Percentiles rank a stretch among this genome's conserved stretches.
Evolutionary conservation across 2,113 vertebrate genomes (phyloP).

Genomic region (Manacus vitellinus): DNA sequence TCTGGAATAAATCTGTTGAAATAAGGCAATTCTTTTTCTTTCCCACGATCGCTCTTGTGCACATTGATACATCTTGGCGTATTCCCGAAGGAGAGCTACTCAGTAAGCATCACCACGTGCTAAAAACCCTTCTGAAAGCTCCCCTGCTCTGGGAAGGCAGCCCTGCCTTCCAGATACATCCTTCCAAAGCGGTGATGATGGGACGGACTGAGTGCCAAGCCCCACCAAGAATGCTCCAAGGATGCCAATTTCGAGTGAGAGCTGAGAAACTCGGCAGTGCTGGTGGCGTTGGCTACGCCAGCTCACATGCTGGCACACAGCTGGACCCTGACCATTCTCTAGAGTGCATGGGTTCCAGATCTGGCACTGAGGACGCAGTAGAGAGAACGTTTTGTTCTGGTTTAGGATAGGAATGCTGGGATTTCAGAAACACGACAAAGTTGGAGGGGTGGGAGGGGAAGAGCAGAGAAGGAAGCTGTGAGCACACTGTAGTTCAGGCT

Average conservation of each 20-base stretch:
- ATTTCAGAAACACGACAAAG: neutral
- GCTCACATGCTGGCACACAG: accelerated
- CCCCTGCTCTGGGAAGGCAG: neutral
- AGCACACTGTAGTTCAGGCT: neutral
- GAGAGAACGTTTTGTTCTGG: neutral
- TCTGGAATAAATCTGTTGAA: neutral
- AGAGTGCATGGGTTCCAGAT: neutral
- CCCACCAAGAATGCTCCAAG: neutral
- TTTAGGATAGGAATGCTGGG: neutral
- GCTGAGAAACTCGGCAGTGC: accelerated
- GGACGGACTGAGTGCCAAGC: neutral
- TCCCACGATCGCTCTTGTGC: accelerated
- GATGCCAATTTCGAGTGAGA: neutral
- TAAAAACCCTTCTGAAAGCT: neutral
- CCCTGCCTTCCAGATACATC: neutral
- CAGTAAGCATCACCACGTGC: neutral
- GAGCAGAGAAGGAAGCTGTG: neutral
- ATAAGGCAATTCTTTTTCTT: neutral
- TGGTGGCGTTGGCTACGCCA: accelerated
- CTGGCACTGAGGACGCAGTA: neutral
- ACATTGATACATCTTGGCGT: neutral
- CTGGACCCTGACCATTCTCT: neutral
- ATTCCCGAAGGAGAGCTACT: neutral
- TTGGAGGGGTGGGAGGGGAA: neutral
- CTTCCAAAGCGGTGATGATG: neutral